phyloP scores from a whole-genome alignment of 1,140 invertebrate genomes.

The Parasteatoda tepidariorum region DNA sequence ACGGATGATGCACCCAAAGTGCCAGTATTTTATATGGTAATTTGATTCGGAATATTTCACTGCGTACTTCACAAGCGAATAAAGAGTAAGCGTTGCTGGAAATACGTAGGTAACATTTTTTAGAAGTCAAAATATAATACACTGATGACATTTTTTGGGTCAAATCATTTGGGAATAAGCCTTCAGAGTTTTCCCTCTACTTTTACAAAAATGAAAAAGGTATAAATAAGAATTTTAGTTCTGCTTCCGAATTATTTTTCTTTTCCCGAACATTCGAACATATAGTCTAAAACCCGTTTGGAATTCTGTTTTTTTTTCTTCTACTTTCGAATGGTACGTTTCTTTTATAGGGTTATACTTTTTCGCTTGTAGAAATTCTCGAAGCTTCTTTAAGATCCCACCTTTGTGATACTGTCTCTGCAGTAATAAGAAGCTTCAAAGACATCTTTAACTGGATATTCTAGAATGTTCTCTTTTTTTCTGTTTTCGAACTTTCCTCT shows the following conservation, averaged over 20 bases:
- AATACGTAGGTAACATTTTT: too few relatives aligned
- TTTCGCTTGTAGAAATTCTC: neutral
- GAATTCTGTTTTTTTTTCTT: neutral
- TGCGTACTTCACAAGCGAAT: too few relatives aligned
- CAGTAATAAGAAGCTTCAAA: constrained; percentile 17
- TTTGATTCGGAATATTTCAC: too few relatives aligned
- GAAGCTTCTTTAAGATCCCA: neutral
- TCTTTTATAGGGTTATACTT: neutral
- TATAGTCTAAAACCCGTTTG: constrained; percentile 2
- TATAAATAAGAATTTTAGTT: constrained; percentile 7
- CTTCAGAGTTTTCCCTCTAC: neutral
- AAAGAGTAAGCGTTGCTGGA: too few relatives aligned
- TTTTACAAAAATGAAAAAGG: neutral
- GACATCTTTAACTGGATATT: constrained; percentile 23
- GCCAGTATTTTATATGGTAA: too few relatives aligned
- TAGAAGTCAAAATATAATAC: too few relatives aligned
- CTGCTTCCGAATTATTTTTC: neutral
- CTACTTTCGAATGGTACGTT: neutral
- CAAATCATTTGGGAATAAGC: constrained; percentile 1
- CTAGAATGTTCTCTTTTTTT: neutral
- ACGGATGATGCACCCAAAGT: too few relatives aligned
- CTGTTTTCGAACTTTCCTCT: neutral
- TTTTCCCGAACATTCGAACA: neutral
- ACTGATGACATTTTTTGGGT: too few relatives aligned
- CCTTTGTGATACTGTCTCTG: neutral